Base-by-base conservation (phyloP, 2,113 vertebrate genomes). In the Aegithalos caudatus region DNA sequence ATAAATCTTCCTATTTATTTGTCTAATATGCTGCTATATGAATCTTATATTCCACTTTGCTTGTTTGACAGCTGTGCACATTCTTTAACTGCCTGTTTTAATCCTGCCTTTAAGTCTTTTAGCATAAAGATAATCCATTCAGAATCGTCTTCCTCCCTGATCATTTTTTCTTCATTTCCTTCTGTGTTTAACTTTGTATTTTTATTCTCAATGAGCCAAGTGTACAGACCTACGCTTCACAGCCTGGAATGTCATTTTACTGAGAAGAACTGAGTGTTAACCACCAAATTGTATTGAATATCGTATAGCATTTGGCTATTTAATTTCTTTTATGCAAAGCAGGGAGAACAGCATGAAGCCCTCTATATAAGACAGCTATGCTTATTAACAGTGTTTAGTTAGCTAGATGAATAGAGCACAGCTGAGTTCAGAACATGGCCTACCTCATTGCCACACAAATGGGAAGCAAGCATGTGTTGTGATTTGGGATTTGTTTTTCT, bases 51-150 rank as follows among this genome's bases (percentile, higher is more conserved):
- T 69, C 33, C 28, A 66, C 67, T 85, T 91, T 67, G 89, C 40
- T 80, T 67, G 24, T 65, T 79, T 60, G 70, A 33, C 81, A 86
- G 64, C 42, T 51, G 60, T 2, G 18, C 7, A 3, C 25, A 33
- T 81, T 71, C 62, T 88, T 73, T 40, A 40, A 76, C 54, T 58
- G 67, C 23, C 61, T 60, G 29, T 92, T 85, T 92, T 86, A 94
- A 92, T 90, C 69, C 53, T 79, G 44, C 48, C 78, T 91, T 66
- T 79, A 93, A 94, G 48, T 91, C 62, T 74, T 61, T 92, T 89
- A 83, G 77, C 17, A 45, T 64, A 88, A 89, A 89, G 85, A 73
- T 80, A 71, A 92, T 92, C 88, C 42, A 69, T 60, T 33, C 53
- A 61, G 71, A 89, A 95, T 91, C 14, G 1, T 72, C 45, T 72